These are phyloP conservation scores for Hippocampus comes DNA, from an alignment of 2,113 vertebrate genomes.

Conservation along the genomic window DNA sequence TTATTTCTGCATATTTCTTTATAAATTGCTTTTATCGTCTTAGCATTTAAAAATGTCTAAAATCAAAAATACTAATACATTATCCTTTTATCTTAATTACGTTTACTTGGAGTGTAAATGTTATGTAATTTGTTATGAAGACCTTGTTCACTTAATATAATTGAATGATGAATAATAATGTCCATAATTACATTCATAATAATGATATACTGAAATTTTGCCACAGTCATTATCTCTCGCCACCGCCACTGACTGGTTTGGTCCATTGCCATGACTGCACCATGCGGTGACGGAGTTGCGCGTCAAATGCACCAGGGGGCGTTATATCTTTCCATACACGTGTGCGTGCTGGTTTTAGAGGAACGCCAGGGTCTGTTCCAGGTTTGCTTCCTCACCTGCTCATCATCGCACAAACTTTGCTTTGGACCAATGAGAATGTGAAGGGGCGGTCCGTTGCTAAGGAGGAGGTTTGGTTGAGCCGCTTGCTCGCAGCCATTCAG, in stretches of 20 bases:
- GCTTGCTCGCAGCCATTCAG: slow-evolving; percentile 62
- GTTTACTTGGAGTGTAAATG: background rate
- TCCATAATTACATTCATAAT: no score
- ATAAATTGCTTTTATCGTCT: no score
- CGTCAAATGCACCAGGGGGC: slow-evolving; percentile 39
- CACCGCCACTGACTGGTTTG: background rate
- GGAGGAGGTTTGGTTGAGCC: slow-evolving; percentile 72
- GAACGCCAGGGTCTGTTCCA: background rate
- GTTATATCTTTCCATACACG: slow-evolving; percentile 1
- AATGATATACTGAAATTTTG: background rate
- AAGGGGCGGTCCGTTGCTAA: slow-evolving; percentile 73
- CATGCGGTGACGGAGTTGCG: slow-evolving; percentile 2
- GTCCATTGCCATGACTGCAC: background rate
- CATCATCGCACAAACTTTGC: slow-evolving; percentile 31
- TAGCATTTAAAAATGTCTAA: no score
- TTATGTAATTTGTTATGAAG: background rate
- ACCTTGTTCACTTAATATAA: no score
- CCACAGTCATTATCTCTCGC: background rate
- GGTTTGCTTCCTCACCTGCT: slow-evolving; percentile 20
- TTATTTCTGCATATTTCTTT: no score
- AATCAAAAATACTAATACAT: background rate
- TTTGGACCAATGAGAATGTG: slow-evolving; percentile 45
- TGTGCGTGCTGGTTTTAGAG: background rate
- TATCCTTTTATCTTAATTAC: background rate
- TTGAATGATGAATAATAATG: no score